These are phyloP conservation scores for Atta texana DNA, from an alignment of 1,140 invertebrate species.

Conservation along the genomic window DNA sequence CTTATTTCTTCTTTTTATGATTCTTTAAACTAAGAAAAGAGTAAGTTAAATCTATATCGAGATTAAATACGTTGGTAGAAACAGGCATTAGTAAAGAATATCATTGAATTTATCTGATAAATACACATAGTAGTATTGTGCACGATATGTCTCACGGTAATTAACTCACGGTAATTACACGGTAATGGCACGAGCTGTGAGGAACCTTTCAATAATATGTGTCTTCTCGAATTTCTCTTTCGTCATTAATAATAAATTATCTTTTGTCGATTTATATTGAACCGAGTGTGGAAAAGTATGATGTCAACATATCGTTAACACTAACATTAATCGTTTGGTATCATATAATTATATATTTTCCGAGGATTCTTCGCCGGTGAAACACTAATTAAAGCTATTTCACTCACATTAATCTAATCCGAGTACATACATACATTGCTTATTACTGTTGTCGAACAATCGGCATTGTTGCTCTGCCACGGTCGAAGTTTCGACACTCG, in stretches of 20 bases:
- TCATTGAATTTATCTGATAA: conserved; percentile 27
- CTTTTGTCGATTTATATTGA: background rate
- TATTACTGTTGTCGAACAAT: background rate
- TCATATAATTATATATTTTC: background rate
- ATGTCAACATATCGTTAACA: background rate
- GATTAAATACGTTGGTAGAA: too few relatives aligned
- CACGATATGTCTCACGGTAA: background rate
- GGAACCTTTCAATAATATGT: background rate
- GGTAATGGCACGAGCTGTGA: background rate
- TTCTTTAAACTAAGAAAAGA: too few relatives aligned
- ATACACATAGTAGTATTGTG: background rate
- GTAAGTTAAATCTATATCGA: too few relatives aligned
- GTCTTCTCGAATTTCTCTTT: background rate
- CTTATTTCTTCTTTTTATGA: too few relatives aligned
- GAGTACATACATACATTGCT: background rate
- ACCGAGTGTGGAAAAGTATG: background rate
- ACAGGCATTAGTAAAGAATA: background rate
- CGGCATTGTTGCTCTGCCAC: background rate
- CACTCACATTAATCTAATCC: background rate
- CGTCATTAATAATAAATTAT: background rate
- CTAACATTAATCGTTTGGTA: background rate
- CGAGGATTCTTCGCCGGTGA: background rate
- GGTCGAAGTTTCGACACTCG: conserved; percentile 4
- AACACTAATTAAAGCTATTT: background rate
- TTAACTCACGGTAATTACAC: background rate